A percentile compares a stretch with the other conserved stretches of the same genome.
Conservation (phyloP, 2,888 invertebrate species). For the Tenthredo livida region DNA sequence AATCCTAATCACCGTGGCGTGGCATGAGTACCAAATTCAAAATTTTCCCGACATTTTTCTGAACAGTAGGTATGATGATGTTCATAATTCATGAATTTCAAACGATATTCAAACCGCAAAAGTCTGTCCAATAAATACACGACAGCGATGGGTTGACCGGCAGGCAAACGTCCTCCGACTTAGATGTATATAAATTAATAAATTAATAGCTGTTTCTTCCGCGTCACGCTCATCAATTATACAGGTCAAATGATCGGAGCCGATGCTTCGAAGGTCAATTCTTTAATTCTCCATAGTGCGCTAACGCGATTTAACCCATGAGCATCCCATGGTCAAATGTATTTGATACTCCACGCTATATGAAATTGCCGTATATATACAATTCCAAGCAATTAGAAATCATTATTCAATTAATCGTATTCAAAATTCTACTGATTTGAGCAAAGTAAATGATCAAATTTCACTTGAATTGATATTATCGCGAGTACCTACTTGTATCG, state of each 20-base stretch:
- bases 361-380: background rate
- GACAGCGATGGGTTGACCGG: background rate
- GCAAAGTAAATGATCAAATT: background rate
- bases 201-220: slow-evolving; percentile 2
- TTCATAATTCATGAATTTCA: background rate
- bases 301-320: background rate
- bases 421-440: background rate
- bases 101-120: background rate
- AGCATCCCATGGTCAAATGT: background rate
- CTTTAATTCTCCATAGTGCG: slow-evolving; percentile 13
- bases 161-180: background rate
- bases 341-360: background rate
- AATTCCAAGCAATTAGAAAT: background rate
- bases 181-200: background rate
- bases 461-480: background rate
- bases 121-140: background rate
- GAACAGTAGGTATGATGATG: background rate
- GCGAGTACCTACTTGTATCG: background rate
- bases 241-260: background rate
- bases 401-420: background rate
- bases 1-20: background rate
- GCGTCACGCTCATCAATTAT: background rate
- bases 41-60: background rate
- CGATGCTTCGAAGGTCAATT: slow-evolving; percentile 28
- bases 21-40: too few relatives aligned